Conservation (phyloP, 2,888 invertebrate genomes). For the Polydrusus tereticollis region DNA sequence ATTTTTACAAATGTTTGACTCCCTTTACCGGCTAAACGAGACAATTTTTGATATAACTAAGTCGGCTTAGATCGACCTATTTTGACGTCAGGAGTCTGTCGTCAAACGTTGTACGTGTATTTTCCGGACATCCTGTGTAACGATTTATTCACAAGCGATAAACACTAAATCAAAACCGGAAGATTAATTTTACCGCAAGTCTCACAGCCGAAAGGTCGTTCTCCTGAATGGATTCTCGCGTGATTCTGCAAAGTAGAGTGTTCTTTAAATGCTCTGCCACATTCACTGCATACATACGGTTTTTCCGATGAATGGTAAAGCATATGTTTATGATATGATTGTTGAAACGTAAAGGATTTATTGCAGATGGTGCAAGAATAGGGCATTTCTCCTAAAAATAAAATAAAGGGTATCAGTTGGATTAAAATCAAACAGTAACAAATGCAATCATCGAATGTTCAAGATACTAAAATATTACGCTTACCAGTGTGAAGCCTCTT, state of each 20-base stretch:
- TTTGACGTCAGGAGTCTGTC: too few species aligned
- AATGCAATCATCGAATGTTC: too few species aligned
- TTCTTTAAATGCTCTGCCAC: conserved; percentile 88
- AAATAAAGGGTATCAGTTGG: too few species aligned
- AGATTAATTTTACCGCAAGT: conserved; percentile 77
- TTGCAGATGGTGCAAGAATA: conserved; percentile 86
- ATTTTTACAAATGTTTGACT: too few species aligned
- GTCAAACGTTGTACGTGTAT: too few species aligned
- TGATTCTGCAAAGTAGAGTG: conserved; percentile 89
- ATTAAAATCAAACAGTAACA: too few species aligned
- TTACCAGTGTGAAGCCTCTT: conserved; percentile 86
- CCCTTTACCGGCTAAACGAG: too few species aligned
- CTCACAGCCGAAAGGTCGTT: conserved; percentile 81
- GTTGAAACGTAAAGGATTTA: conserved; percentile 90
- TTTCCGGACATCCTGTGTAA: too few species aligned
- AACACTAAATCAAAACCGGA: too few species aligned
- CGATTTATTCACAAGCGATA: too few species aligned
- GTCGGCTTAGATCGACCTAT: too few species aligned
- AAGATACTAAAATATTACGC: not conserved
- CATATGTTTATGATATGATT: conserved; percentile 90
- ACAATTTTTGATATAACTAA: too few species aligned
- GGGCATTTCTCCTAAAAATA: conserved; percentile 84
- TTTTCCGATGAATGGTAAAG: conserved; percentile 90
- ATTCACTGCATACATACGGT: conserved; percentile 79
- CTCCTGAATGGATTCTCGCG: conserved; percentile 84